Percentiles rank a stretch among this genome's conserved stretches.
phyloP scores from a whole-genome alignment of 2,113 vertebrate genomes.

The human (Homo sapiens) region GRCh38 chr15:48997001-48997500 shows the following conservation, averaged over 20 bases:
- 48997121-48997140: not conserved
- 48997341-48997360: not conserved
- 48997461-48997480: not conserved
- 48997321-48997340: not conserved
- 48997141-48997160: not conserved
- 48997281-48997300: not conserved
- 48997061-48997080: not conserved
- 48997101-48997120: constrained; percentile 10
- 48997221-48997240: not conserved
- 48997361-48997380: not conserved
- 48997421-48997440: not conserved
- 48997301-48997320: not conserved
- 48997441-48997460: not conserved
- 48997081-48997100: not conserved
- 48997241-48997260: not conserved
- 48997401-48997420: not conserved
- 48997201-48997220: not conserved
- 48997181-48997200: not conserved
- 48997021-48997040: not conserved
- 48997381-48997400: not conserved
- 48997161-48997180: not conserved
- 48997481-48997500: not conserved
- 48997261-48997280: not conserved
- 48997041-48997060: not conserved
- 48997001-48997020: not conserved